Percentiles rank a stretch among this genome's conserved stretches.
Conservation (phyloP, 2,888 invertebrate genomes). For the Thereva unica region DNA sequence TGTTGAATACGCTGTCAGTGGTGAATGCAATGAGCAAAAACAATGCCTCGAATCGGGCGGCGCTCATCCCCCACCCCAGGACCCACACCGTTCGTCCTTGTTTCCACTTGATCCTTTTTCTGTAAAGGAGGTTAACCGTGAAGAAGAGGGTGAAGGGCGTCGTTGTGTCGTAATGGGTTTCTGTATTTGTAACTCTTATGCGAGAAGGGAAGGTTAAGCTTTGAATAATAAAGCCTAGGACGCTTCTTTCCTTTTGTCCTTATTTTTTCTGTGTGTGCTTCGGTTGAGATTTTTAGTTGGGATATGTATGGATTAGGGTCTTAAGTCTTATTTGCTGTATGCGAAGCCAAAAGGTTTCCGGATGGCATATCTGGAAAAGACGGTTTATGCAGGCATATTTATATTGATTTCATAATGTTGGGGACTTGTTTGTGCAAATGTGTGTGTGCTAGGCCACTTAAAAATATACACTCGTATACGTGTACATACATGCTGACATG, state of each 20-base stretch:
- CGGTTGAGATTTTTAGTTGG: slow-evolving; percentile 29
- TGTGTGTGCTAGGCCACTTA: too few species aligned
- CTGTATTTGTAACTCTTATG: slow-evolving; percentile 33
- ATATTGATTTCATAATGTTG: too few species aligned
- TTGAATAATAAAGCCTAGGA: slow-evolving; percentile 31
- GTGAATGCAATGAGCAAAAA: slow-evolving; percentile 32
- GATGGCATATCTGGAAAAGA: slow-evolving; percentile 24
- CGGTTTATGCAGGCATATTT: slow-evolving; percentile 8
- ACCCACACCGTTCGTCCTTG: not conserved
- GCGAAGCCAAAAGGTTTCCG: not conserved
- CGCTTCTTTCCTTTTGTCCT: slow-evolving; percentile 12
- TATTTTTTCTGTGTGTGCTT: slow-evolving; percentile 27
- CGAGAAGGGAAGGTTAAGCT: slow-evolving; percentile 33
- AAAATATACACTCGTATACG: too few species aligned
- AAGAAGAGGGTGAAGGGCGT: too few species aligned
- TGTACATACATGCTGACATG: too few species aligned
- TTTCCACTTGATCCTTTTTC: not conserved
- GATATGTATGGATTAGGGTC: slow-evolving; percentile 31
- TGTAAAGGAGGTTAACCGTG: too few species aligned
- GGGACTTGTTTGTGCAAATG: too few species aligned
- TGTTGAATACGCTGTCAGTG: slow-evolving; percentile 38
- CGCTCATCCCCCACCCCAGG: not conserved
- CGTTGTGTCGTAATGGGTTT: slow-evolving; percentile 26
- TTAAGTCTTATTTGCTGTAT: slow-evolving; percentile 28
- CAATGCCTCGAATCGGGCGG: slow-evolving; percentile 18